A percentile compares a stretch with the other conserved stretches of the same genome.
Conservation (phyloP, 92 coral and sea anemone genomes). For the Scolanthus callimorphus region DNA sequence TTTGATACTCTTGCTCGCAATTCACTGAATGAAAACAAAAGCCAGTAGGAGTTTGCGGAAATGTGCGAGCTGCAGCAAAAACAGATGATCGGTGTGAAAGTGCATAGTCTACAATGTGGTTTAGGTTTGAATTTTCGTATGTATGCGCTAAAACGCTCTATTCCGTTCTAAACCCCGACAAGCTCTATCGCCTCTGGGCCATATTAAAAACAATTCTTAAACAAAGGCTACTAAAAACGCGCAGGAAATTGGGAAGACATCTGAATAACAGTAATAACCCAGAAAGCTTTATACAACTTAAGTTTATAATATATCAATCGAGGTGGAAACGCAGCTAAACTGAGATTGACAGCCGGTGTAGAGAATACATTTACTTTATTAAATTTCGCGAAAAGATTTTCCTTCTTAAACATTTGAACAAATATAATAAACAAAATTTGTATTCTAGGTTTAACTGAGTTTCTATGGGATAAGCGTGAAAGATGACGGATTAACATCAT, state of each 20-base stretch:
- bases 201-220: neutral
- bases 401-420: constrained; percentile 3
- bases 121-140: too few relatives aligned
- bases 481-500: too few relatives aligned
- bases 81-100: too few relatives aligned
- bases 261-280: neutral
- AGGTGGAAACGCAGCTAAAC: constrained; percentile 3
- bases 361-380: neutral
- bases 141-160: too few relatives aligned
- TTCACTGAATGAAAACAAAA: too few relatives aligned
- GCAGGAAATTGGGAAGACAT: constrained; percentile 5
- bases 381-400: neutral
- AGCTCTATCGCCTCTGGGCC: too few relatives aligned
- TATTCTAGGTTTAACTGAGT: neutral
- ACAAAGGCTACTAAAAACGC: neutral
- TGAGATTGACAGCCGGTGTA: constrained; percentile 8
- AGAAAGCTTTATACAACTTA: neutral
- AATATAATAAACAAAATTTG: constrained; percentile 2
- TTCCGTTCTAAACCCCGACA: too few relatives aligned
- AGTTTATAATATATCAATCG: neutral
- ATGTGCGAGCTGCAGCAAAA: too few relatives aligned
- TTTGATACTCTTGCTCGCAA: too few relatives aligned
- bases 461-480: neutral
- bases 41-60: too few relatives aligned
- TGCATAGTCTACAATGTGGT: too few relatives aligned